Evolutionary conservation across 1,140 invertebrate species (phyloP).

Genomic region (Drosophila pachea): DNA sequence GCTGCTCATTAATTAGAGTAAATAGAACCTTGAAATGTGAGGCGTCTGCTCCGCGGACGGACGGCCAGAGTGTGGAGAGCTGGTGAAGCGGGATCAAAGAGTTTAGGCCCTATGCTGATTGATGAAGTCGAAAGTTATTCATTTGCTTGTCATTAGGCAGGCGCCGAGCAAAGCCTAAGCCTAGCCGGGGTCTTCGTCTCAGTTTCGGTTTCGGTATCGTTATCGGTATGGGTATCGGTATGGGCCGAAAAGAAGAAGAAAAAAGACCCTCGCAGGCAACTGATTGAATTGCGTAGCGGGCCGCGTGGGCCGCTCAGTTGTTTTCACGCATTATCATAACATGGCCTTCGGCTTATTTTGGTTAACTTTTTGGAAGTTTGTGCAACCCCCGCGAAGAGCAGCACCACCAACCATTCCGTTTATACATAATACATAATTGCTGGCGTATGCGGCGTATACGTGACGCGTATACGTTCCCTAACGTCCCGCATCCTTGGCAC

Average conservation of each 20-base stretch:
- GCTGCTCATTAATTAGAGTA: slow-evolving; percentile 33
- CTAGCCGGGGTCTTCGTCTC: background rate
- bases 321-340: slow-evolving; percentile 25
- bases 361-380: slow-evolving; percentile 33
- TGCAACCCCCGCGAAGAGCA: slow-evolving; percentile 6
- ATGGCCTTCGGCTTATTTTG: slow-evolving; percentile 62
- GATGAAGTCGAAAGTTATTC: slow-evolving; percentile 17
- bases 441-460: slow-evolving; percentile 70
- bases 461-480: slow-evolving; percentile 58
- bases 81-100: background rate
- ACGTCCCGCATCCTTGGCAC: slow-evolving; percentile 61
- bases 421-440: slow-evolving; percentile 55
- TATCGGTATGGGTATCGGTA: background rate
- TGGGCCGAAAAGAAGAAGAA: background rate
- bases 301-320: slow-evolving; percentile 14
- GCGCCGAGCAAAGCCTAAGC: slow-evolving; percentile 21
- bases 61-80: background rate
- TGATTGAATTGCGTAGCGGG: slow-evolving; percentile 62
- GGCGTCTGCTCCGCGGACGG: too few relatives aligned
- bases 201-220: background rate
- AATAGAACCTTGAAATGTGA: slow-evolving; percentile 53
- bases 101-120: slow-evolving; percentile 16
- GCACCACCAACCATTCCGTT: slow-evolving; percentile 30
- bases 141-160: slow-evolving; percentile 30
- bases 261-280: slow-evolving; percentile 25